phyloP scores from a whole-genome alignment of 1,140 invertebrate species.

The Gonioctena quinquepunctata region DNA sequence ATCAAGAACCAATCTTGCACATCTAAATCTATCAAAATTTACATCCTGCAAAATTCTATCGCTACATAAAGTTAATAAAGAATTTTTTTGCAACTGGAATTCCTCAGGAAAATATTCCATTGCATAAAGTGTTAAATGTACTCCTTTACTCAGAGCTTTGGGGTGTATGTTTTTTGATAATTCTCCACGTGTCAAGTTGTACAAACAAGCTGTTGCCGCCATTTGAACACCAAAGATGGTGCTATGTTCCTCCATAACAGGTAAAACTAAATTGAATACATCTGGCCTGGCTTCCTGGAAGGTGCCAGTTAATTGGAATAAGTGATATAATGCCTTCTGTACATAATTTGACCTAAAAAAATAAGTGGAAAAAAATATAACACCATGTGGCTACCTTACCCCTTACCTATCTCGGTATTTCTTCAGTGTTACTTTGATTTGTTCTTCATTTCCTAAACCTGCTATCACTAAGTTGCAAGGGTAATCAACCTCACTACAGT shows the following conservation, averaged over 20 bases:
- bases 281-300: conserved; percentile 60
- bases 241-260: conserved; percentile 70
- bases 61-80: conserved; percentile 75
- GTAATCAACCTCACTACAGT: conserved; percentile 24
- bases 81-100: conserved; percentile 76
- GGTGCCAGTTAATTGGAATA: conserved; percentile 65
- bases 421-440: conserved; percentile 61
- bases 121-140: conserved; percentile 68
- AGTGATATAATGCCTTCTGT: conserved; percentile 73
- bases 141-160: conserved; percentile 66
- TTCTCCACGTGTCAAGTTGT: conserved; percentile 76
- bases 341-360: conserved; percentile 61
- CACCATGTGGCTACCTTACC: no score
- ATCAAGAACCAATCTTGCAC: conserved; percentile 74
- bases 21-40: conserved; percentile 74
- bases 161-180: conserved; percentile 72
- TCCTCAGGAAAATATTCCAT: conserved; percentile 74
- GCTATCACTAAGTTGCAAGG: conserved; percentile 41
- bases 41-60: conserved; percentile 79
- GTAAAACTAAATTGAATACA: conserved; percentile 73
- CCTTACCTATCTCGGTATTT: conserved; percentile 60
- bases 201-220: conserved; percentile 80
- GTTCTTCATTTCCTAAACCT: conserved; percentile 46
- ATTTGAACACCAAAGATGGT: conserved; percentile 73
- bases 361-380: neutral